Conservation (phyloP, 2,888 invertebrate genomes). For the Netelia inedita region DNA sequence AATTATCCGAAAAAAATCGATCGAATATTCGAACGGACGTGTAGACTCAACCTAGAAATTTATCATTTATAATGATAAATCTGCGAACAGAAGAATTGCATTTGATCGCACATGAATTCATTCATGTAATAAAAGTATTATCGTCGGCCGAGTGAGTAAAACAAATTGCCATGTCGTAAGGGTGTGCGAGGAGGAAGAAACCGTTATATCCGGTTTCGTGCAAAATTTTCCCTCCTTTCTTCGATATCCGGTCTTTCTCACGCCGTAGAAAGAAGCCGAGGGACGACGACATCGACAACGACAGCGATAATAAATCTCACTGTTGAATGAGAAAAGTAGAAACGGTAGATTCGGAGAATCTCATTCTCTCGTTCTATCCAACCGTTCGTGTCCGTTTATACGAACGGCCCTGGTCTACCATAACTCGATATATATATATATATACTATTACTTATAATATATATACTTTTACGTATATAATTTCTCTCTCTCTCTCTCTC, state of each 20-base stretch:
- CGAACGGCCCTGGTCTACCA: neutral
- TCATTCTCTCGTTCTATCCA: conserved; percentile 42
- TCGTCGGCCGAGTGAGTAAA: conserved; percentile 15
- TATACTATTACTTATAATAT: neutral
- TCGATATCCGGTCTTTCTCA: conserved; percentile 48
- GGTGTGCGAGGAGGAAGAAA: conserved; percentile 26
- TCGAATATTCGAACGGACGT: neutral
- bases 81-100: conserved; percentile 4
- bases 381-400: conserved; percentile 32
- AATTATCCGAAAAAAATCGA: too few species aligned
- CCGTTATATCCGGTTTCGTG: conserved; percentile 41
- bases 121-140: conserved; percentile 40
- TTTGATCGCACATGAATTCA: conserved; percentile 16
- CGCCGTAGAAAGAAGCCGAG: conserved; percentile 1
- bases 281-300: conserved; percentile 39
- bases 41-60: neutral
- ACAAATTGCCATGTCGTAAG: neutral
- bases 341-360: conserved; percentile 37
- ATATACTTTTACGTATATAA: too few species aligned
- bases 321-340: conserved; percentile 58
- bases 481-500: too few species aligned
- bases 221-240: conserved; percentile 23
- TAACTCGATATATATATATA: conserved; percentile 10
- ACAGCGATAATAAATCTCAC: conserved; percentile 55
- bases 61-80: conserved; percentile 7